phyloP scores from a whole-genome alignment of 2,797 vertebrate species.

The Miichthys miiuy region DNA sequence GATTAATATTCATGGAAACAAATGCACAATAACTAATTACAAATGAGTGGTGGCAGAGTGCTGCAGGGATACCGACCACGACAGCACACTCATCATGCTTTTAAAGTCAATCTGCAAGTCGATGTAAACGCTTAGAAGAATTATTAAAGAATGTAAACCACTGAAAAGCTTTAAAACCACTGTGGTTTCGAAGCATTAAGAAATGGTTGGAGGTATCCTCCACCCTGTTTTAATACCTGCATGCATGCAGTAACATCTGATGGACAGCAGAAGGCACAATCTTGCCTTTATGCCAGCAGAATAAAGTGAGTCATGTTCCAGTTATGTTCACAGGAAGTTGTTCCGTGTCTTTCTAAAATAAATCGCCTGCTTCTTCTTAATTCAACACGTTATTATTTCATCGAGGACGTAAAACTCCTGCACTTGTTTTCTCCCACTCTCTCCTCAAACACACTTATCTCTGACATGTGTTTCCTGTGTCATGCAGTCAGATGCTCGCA shows the following conservation, averaged over 20 bases:
- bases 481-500: background rate
- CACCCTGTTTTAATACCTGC: background rate
- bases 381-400: background rate
- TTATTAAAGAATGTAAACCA: conserved; percentile 11
- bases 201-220: background rate
- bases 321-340: conserved; percentile 33
- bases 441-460: background rate
- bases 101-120: background rate
- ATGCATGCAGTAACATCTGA: background rate
- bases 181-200: conserved; percentile 1
- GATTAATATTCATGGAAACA: conserved; percentile 5
- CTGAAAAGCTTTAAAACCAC: background rate
- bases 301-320: conserved; percentile 39
- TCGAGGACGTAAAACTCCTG: background rate
- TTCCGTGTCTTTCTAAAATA: background rate
- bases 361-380: background rate
- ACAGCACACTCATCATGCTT: background rate
- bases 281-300: conserved; percentile 18
- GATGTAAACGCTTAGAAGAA: background rate
- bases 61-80: background rate
- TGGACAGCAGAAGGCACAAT: conserved; percentile 58
- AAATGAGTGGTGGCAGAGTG: background rate
- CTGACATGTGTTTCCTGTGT: conserved; percentile 2
- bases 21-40: background rate
- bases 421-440: background rate